Base-by-base conservation (phyloP, 2,888 invertebrate genomes). In the Parasteatoda lunata region DNA sequence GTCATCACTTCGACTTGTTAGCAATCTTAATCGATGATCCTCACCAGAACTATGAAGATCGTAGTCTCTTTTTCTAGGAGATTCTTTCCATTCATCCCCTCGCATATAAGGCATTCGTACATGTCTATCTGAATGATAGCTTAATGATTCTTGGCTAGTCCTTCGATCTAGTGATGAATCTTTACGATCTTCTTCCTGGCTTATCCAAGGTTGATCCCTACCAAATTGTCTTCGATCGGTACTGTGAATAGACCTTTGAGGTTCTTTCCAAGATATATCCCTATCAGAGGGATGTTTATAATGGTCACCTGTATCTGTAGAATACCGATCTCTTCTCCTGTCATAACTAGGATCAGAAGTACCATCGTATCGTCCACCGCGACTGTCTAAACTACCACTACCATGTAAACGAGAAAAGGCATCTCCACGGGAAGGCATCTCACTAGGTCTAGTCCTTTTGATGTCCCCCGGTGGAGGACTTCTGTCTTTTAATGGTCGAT, bases 81-180 rank as follows among this genome's bases (percentile, higher is more conserved):
- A 54, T n/a, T 85, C 80, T 30, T 71, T 85, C 80, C 80, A 85
- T 7, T 84, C 84, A 5, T 84, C 84, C n/a, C 72, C 72, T 13
- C 72, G 48, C 5, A 15, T 9, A 30, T 69, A 79, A 70, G 51
- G 45, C 75, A 79, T 68, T 11, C 76, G 64, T 49, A 52, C 9
- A 13, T 69, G 70, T 78, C 88, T 77, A 59, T 90, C 89, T 73
- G 88, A 87, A 59, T 86, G 72, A 88, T 89, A 88, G 8, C 88
- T 84, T 7, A 86, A 52, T 59, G 88, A 86, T 69, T 89, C 89
- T 72, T 88, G 88, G 77, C 89, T 86, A n/a, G 80, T 86, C 51
- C 86, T 81, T 64, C 89, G 84, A n/a, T 88, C 78, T 9, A 85
- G 65, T 95, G 95, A 71, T 95, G 95, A 93, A 96, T 96, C 70